Base-by-base conservation (phyloP, 2,113 vertebrate species). In the Garra rufa region DNA sequence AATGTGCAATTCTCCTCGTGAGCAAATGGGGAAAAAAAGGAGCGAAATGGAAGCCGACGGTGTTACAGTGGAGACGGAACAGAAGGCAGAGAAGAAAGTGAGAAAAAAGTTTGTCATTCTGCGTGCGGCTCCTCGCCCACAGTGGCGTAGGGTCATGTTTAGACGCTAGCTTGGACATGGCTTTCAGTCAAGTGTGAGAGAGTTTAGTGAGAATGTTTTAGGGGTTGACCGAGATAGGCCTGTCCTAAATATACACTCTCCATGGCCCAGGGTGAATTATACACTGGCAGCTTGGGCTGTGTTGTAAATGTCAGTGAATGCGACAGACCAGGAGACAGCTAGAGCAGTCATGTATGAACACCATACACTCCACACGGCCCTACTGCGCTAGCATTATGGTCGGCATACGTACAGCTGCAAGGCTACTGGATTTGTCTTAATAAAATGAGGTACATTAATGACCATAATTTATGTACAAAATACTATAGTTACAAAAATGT, bases 291-390 rank as follows among this genome's bases (percentile, higher is more conserved):
- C 86, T 87, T 87, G 89, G 79, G 88, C 85, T 83, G 90, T 88
- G 92, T 93, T 92, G 92, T 92, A 94, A 94, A 93, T 94, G 92
- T 94, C 92, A 93, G 87, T 73, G 86, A 90, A 89, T 52, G 87
- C 90, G 88, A 89, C 91, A 86, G 92, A 92, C 91, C 90, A 90
- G 69, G 73, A 86, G 87, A 88, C 87, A 84, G 84, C 85, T 79
- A 76, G 80, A 82, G 65, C 80, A 84, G 85, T 83, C 85, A 88
- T 84, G 87, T 86, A 88, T 88, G 77, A 88, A 88, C 85, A 14
- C 73, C 70, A 76, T 81, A 77, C 77, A 65, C 82, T 46, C 19
- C 79, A 79, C 81, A 83, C 9, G 63, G 70, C 61, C 84, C 81
- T 61, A 70, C 44, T 34, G 41, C 50, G 30, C 19, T 21, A 48